A percentile compares a stretch with the other conserved stretches of the same genome.
Conservation (phyloP, 2,797 vertebrate species). For the Chiloscyllium punctatum region DNA sequence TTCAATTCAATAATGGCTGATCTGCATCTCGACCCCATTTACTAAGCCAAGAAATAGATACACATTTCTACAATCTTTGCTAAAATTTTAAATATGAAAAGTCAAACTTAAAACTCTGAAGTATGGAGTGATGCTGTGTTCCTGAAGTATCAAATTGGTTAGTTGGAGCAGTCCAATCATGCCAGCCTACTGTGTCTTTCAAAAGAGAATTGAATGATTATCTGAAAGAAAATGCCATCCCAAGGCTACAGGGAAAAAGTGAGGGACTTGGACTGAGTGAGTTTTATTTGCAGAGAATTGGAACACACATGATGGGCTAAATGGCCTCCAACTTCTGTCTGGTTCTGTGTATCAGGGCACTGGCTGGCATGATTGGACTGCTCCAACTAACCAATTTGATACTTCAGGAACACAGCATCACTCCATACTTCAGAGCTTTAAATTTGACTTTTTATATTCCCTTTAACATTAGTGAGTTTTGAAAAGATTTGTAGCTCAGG, state of each 20-base stretch:
- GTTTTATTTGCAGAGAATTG: neutral
- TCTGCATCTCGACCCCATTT: neutral
- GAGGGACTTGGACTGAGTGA: neutral
- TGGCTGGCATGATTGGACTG: neutral
- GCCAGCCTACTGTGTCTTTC: neutral
- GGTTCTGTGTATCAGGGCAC: neutral
- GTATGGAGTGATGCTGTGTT: no score
- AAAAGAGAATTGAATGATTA: neutral
- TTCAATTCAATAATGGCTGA: neutral
- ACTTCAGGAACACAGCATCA: neutral
- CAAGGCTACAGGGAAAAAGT: neutral
- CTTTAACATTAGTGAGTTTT: slow-evolving; percentile 40
- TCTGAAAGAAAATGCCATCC: neutral
- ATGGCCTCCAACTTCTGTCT: no score
- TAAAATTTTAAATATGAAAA: neutral
- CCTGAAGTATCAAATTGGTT: no score
- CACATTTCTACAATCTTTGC: neutral
- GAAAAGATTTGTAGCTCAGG: no score
- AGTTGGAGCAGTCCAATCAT: no score
- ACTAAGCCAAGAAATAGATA: neutral
- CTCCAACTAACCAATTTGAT: neutral
- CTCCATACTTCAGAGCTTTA: neutral
- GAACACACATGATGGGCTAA: no score
- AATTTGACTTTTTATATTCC: neutral
- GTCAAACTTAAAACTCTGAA: no score